Conservation (phyloP, 1,140 invertebrate genomes). For the Rhynchophorus ferrugineus region DNA sequence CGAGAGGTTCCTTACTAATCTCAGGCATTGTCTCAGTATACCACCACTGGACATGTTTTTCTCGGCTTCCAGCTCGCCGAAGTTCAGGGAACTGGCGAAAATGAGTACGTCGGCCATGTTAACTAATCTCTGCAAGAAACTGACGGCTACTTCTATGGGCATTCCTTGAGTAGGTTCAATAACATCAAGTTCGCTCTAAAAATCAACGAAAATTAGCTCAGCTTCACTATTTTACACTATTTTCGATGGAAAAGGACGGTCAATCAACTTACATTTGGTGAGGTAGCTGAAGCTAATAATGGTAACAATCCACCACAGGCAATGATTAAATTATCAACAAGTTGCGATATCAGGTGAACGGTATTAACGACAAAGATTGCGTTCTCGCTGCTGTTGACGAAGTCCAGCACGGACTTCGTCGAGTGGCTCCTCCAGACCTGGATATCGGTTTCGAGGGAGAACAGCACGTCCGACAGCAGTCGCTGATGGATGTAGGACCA, state of each 20-base stretch:
- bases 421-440: conserved; percentile 85
- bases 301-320: conserved; percentile 96
- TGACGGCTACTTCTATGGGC: conserved; percentile 94
- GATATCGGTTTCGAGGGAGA: conserved; percentile 95
- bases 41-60: conserved; percentile 99
- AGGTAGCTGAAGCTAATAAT: conserved; percentile 93
- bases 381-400: conserved; percentile 96
- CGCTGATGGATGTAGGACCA: conserved; percentile 99
- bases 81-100: conserved; percentile 95
- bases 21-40: conserved; percentile 90
- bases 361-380: conserved; percentile 99
- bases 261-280: conserved; percentile 95
- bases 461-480: conserved; percentile 91
- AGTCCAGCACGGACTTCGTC: conserved; percentile 94
- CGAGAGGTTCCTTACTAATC: conserved; percentile 65
- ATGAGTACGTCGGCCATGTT: conserved; percentile 98
- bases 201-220: too few relatives aligned
- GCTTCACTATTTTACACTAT: too few relatives aligned
- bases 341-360: conserved; percentile 96
- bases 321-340: conserved; percentile 98
- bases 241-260: too few relatives aligned
- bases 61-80: conserved; percentile 95
- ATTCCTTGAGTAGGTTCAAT: conserved; percentile 98
- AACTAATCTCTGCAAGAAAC: conserved; percentile 91
- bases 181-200: conserved; percentile 94